Base-by-base conservation (phyloP, 1,140 invertebrate genomes). In the Macrosteles quadrilineatus region DNA sequence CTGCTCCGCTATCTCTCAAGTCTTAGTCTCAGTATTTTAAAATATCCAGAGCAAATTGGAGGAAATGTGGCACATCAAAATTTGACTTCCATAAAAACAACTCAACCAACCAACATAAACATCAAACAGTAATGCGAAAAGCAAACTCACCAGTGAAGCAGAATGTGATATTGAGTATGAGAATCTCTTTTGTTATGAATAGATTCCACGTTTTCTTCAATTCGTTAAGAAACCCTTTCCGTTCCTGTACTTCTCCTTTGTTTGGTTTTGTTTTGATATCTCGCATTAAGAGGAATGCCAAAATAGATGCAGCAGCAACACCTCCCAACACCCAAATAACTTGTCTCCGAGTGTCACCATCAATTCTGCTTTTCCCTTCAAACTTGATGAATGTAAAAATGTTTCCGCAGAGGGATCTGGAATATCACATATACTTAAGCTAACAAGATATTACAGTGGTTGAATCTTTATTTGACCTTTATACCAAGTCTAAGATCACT, bases 81-180 rank as follows among this genome's bases (percentile, higher is more conserved):
- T n/a, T n/a, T n/a, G n/a, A n/a, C n/a, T n/a, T n/a, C n/a, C n/a
- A n/a, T n/a, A n/a, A n/a, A n/a, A n/a, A n/a, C n/a, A n/a, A n/a
- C n/a, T n/a, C n/a, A n/a, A n/a, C n/a, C n/a, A n/a, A n/a, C n/a
- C n/a, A n/a, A n/a, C n/a, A n/a, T n/a, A n/a, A n/a, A n/a, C n/a
- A n/a, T n/a, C n/a, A n/a, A n/a, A n/a, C n/a, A n/a, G n/a, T n/a
- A n/a, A n/a, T n/a, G n/a, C n/a, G n/a, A n/a, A n/a, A n/a, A 19
- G n/a, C 21, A 21, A 50, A 45, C 23, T 72, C 78, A 92, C 90
- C 91, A 55, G 95, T 96, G 77, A 97, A 98, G 68, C 94, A 87
- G 80, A 98, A 98, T 0, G 92, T 91, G 36, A 95, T 77, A 70
- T 89, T 89, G 1, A 98, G 82, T 0, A 97, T 77, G 4, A 96